Percentiles rank a stretch among this genome's conserved stretches.
Conservation (phyloP, 2,797 vertebrate species). For the Myotis planiceps region DNA sequence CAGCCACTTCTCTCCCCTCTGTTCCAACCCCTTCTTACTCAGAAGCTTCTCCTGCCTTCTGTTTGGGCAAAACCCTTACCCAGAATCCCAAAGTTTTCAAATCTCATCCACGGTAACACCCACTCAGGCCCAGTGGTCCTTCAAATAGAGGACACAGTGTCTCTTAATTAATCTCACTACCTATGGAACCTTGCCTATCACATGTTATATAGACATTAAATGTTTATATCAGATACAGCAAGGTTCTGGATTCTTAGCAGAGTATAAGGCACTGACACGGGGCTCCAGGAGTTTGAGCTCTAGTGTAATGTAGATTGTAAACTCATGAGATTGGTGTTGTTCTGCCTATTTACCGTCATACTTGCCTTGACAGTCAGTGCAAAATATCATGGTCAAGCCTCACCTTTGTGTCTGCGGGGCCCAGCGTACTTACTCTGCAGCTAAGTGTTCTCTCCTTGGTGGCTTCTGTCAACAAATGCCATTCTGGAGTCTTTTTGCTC, state of each 20-base stretch:
- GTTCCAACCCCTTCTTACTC: background rate
- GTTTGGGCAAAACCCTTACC: background rate
- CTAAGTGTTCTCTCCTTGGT: background rate
- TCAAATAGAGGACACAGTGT: background rate
- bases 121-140: background rate
- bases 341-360: background rate
- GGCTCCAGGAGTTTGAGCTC: background rate
- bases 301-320: background rate
- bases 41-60: background rate
- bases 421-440: background rate
- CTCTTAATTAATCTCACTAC: background rate
- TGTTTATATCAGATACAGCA: background rate
- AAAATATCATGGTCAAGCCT: background rate
- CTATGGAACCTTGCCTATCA: background rate
- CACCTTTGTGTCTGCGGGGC: background rate
- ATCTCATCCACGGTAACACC: background rate
- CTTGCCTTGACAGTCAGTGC: background rate
- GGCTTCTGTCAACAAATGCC: background rate
- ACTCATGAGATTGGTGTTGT: background rate
- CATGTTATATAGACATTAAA: background rate
- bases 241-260: background rate
- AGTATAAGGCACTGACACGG: background rate
- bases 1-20: background rate
- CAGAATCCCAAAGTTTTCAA: background rate
- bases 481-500: background rate